Percentiles rank a stretch among this genome's conserved stretches.
These are phyloP conservation scores for Pangasius mekongensis DNA, from an alignment of 2,797 vertebrate species.

Conservation along the genomic window DNA sequence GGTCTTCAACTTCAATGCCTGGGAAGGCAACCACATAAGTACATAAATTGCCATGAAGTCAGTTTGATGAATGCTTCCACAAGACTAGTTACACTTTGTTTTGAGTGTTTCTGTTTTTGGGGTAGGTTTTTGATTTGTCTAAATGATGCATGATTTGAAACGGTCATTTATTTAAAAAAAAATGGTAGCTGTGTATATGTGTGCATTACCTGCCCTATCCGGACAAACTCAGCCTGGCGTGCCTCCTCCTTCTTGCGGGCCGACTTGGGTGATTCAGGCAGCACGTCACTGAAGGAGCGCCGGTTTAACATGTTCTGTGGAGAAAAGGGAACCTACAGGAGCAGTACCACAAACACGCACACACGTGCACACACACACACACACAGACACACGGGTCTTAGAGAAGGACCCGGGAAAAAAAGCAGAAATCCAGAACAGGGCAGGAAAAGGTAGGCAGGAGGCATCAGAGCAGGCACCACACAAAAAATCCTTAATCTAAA, in stretches of 20 bases:
- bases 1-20: constrained; percentile 97
- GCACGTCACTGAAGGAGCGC: constrained; percentile 94
- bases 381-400: constrained; percentile 66
- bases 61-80: background rate
- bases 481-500: background rate
- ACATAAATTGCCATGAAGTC: background rate
- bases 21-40: background rate
- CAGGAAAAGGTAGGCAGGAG: constrained; percentile 8
- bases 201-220: constrained; percentile 89
- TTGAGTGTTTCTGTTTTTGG: background rate
- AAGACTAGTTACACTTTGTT: background rate
- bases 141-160: background rate
- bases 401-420: constrained; percentile 60
- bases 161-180: background rate
- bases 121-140: background rate
- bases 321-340: constrained; percentile 81
- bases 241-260: constrained; percentile 96
- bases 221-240: constrained; percentile 94
- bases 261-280: constrained; percentile 95
- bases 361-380: constrained; percentile 21
- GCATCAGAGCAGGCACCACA: constrained; percentile 30
- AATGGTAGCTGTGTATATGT: background rate
- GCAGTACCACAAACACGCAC: constrained; percentile 45
- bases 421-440: constrained; percentile 56
- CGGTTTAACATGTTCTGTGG: constrained; percentile 97